Conservation (phyloP, 1,140 invertebrate genomes). For the Sinella curviseta region DNA sequence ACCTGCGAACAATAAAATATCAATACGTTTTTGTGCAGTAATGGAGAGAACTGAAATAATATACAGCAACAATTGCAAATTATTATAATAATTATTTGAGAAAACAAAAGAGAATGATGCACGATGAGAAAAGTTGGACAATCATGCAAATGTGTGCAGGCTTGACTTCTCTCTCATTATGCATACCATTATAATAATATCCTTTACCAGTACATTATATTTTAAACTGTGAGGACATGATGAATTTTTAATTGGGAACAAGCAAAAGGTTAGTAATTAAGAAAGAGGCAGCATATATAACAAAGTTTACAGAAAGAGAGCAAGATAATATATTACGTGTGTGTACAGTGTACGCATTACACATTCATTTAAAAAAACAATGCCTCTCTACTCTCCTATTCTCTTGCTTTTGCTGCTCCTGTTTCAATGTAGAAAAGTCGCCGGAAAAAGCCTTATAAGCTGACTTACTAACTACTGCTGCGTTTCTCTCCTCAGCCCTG, state of each 20-base stretch:
- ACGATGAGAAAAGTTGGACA: background rate
- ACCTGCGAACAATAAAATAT: too few relatives aligned
- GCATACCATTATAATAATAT: too few relatives aligned
- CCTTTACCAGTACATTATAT: too few relatives aligned
- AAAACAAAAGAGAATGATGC: background rate
- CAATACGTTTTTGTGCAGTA: too few relatives aligned
- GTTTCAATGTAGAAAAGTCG: background rate
- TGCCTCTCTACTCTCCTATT: background rate
- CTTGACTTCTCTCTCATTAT: too few relatives aligned
- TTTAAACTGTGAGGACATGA: too few relatives aligned
- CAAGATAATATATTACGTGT: constrained; percentile 10
- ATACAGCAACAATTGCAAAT: background rate
- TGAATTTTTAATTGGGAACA: constrained; percentile 25
- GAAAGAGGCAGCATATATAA: background rate
- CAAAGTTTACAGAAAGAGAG: background rate
- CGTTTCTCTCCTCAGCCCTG: background rate
- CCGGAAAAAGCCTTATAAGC: background rate
- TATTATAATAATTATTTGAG: background rate
- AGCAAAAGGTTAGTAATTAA: constrained; percentile 26
- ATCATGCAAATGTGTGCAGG: too few relatives aligned
- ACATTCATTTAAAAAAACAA: background rate
- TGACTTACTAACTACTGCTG: too few relatives aligned
- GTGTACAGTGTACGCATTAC: too few relatives aligned
- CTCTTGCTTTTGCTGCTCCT: background rate
- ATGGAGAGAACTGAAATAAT: background rate